Evolutionary conservation across 2,797 vertebrate species (phyloP), one percentile per base, ranked within the genome.

Genomic region (Notolabrus celidotus): DNA sequence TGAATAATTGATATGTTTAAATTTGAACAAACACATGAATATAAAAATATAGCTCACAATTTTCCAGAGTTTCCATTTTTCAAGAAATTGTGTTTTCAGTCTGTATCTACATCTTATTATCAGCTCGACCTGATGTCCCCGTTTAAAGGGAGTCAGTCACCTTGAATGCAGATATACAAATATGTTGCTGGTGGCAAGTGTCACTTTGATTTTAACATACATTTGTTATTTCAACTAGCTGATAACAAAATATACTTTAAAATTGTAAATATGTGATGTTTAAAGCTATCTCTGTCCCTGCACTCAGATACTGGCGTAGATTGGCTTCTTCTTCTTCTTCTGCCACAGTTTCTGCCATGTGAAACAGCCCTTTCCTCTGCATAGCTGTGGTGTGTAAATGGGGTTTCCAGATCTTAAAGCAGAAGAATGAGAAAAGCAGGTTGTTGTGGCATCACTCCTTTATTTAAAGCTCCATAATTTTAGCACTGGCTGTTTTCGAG

Each of bases 401-500:
- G 29, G 16, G 20, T 83, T 81, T 72, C 65, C 53, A 74, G 77
- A 71, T 85, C n/a, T 75, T 57, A 61, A 70, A 59, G 56, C 69
- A 59, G n/a, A 45, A 73, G 39, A 58, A 66, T 78, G 72, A 77
- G 60, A 76, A 80, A 88, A 80, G 55, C 65, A 74, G 74, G 42
- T 67, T 80, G 59, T 59, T 82, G 70, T 75, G 78, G 76, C 57
- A 73, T 76, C 46, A 50, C 29, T 43, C 56, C 39, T 81, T 78
- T 77, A 80, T 71, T 85, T 80, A 79, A 82, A 84, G 41, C 46
- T 25, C 8, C 2, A 2, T 87, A 92, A 87, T 84, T 89, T 90
- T 89, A 91, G 86, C 56, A 49, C 52, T 47, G 74, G 59, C 38
- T 73, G 19, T 74, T 64, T 89, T 77, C 76, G 74, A 80, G 81